Evolutionary conservation across 1,140 invertebrate genomes (phyloP), one percentile per base, ranked within the genome.

Genomic region (Chymomyza costata): DNA sequence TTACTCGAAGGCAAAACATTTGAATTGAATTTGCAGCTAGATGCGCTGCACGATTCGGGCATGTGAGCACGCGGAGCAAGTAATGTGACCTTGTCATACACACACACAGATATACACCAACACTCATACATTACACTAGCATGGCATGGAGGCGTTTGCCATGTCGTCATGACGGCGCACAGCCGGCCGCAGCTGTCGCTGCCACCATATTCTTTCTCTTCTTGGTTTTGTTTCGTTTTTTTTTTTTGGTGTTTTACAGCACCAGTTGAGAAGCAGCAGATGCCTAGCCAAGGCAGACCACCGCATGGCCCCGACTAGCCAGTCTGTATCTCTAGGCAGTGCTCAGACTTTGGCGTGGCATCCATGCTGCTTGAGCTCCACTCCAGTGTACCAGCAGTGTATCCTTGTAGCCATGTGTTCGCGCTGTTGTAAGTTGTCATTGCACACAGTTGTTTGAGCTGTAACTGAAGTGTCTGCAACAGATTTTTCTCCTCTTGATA

Each of bases 181-280:
- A 81, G 74, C 17, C n/a, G 17, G 13, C 5, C 25, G 8, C 40
- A 43, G 65, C 76, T 82, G 70, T 62, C 62, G 65, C 76, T 82
- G 70, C 65, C 62, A 78, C 69, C 70, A 81, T 81, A 81, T 76
- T 81, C 82, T 69, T 82, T 70, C n/a, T n/a, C n/a, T n/a, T n/a
- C n/a, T n/a, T n/a, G n/a, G n/a, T n/a, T n/a, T n/a, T n/a, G n/a
- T n/a, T n/a, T n/a, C n/a, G n/a, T n/a, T n/a, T n/a, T n/a, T n/a
- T n/a, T n/a, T n/a, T n/a, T n/a, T n/a, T n/a, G n/a, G n/a, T n/a
- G 30, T 30, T 43, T 43, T 14, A 5, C 19, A 43, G 63, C 66
- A 63, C 69, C 66, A 76, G 76, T 82, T 81, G 76, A 76, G 67
- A 70, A 45, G 51, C 76, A 74, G 74, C 66, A 78, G 71, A 80